Conservation (phyloP, 2,797 vertebrate genomes). For the Chloroceryle amazona region DNA sequence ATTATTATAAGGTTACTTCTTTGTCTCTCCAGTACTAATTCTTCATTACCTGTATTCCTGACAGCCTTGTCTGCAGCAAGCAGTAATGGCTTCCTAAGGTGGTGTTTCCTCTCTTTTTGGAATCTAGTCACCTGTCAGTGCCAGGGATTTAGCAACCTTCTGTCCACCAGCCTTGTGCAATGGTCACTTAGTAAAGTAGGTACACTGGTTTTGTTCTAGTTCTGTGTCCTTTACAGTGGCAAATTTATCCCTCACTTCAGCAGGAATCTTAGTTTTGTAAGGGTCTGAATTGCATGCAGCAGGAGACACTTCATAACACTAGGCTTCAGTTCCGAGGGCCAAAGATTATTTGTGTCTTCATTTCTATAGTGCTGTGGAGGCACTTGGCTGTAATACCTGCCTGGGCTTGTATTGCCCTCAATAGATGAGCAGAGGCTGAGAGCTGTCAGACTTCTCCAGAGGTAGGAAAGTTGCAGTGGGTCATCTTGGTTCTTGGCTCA, state of each 20-base stretch:
- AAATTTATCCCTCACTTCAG: not conserved
- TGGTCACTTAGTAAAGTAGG: not conserved
- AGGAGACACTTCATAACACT: not conserved
- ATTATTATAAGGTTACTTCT: not conserved
- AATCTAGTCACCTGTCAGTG: conserved; percentile 24
- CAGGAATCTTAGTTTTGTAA: not conserved
- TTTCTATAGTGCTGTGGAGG: conserved; percentile 50
- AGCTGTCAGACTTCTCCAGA: not conserved
- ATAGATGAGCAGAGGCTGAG: not conserved
- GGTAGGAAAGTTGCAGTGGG: not conserved
- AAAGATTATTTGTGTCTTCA: conserved; percentile 3
- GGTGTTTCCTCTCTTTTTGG: conserved; percentile 15
- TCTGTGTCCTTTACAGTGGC: not conserved
- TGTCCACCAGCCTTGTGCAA: not conserved
- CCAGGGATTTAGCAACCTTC: not conserved
- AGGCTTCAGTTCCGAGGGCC: not conserved
- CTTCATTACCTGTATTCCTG: conserved; percentile 19
- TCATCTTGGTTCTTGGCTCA: not conserved
- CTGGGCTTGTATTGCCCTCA: not conserved
- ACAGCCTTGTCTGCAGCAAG: not conserved
- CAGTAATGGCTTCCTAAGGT: conserved; percentile 34
- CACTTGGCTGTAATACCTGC: not conserved
- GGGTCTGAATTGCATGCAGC: not conserved
- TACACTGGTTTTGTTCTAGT: not conserved
- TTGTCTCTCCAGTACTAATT: not conserved